These are phyloP conservation scores for Orussus abietinus DNA, from an alignment of 1,140 invertebrate species.

Conservation along the genomic window DNA sequence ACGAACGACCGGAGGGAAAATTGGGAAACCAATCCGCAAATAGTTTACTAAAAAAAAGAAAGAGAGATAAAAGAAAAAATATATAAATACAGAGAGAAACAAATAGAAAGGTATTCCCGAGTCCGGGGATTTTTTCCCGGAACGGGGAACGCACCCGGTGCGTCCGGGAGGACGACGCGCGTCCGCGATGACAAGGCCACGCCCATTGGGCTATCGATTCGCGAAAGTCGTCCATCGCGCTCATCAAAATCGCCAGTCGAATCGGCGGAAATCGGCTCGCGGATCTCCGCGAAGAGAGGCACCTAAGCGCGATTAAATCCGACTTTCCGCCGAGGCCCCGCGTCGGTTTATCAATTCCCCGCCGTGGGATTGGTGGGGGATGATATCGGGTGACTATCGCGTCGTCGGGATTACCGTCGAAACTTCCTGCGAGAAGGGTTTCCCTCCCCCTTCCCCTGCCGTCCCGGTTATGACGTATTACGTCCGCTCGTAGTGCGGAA, in stretches of 20 bases:
- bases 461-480: slow-evolving; percentile 29
- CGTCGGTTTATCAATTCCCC: too few relatives aligned
- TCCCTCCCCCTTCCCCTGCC: slow-evolving; percentile 18
- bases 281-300: not conserved
- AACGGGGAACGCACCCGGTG: too few relatives aligned
- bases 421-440: not conserved
- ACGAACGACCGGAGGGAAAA: too few relatives aligned
- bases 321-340: not conserved
- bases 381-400: too few relatives aligned
- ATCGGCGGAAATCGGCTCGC: slow-evolving; percentile 7
- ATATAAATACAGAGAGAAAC: too few relatives aligned
- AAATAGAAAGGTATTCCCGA: too few relatives aligned
- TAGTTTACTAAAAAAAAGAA: too few relatives aligned
- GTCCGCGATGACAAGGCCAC: slow-evolving; percentile 29
- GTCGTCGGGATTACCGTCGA: too few relatives aligned
- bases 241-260: slow-evolving; percentile 14
- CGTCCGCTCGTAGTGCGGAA: slow-evolving; percentile 6
- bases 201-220: slow-evolving; percentile 35
- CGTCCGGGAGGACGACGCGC: slow-evolving; percentile 27
- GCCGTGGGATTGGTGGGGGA: too few relatives aligned
- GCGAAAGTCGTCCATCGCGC: slow-evolving; percentile 31
- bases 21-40: too few relatives aligned
- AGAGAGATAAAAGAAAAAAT: too few relatives aligned
- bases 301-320: not conserved
- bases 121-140: too few relatives aligned